Evolutionary conservation across 2,797 vertebrate genomes (phyloP).

Genomic region (Myoxocephalus aenaeus): DNA sequence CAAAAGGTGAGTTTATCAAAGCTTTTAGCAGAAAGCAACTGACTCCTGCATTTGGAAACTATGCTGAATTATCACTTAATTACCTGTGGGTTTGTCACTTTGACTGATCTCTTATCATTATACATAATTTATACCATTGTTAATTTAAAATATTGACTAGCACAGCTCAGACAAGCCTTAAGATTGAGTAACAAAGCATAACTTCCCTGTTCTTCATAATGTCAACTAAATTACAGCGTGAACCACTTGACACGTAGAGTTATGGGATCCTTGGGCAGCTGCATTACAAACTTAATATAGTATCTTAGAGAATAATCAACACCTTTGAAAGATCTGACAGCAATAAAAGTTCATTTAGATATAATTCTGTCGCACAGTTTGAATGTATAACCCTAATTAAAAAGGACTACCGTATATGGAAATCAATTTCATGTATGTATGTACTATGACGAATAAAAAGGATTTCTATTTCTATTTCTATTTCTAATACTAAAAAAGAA

Average conservation of each 20-base stretch:
- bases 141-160: constrained; percentile 9
- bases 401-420: background rate
- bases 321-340: background rate
- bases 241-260: background rate
- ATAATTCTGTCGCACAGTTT: background rate
- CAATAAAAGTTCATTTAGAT: constrained; percentile 24
- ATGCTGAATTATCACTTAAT: background rate
- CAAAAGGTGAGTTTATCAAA: background rate
- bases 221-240: too few relatives aligned
- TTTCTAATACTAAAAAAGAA: constrained; percentile 9
- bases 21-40: background rate
- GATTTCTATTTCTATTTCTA: too few relatives aligned
- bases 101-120: background rate
- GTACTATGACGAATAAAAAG: too few relatives aligned
- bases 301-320: constrained; percentile 4
- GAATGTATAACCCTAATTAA: constrained; percentile 6
- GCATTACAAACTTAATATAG: constrained; percentile 16
- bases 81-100: background rate
- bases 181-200: background rate
- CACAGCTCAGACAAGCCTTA: background rate
- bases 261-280: constrained; percentile 1
- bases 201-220: too few relatives aligned
- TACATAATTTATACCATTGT: background rate
- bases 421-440: too few relatives aligned
- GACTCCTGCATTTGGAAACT: background rate